Conservation (phyloP, 2,888 invertebrate genomes). For the Balanococcus diminutus region DNA sequence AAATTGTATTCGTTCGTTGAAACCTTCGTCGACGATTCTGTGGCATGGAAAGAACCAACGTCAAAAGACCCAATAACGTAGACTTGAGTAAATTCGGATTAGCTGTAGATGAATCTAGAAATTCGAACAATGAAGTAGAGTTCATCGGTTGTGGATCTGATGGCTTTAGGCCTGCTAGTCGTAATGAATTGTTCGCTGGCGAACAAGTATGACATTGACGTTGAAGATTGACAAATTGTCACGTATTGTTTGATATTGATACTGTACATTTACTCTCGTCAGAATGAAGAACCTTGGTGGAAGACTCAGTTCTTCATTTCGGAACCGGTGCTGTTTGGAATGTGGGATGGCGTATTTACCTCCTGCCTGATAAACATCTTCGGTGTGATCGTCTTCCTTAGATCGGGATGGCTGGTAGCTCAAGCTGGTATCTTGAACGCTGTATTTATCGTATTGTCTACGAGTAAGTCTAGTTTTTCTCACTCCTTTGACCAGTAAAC, state of each 20-base stretch:
- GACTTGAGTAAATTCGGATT: constrained; percentile 43
- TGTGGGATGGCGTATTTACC: constrained; percentile 98
- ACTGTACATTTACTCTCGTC: constrained; percentile 91
- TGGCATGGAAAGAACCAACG: not conserved
- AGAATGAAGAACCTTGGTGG: constrained; percentile 92
- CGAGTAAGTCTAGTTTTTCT: constrained; percentile 66
- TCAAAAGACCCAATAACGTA: not conserved
- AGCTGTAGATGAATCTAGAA: not conserved
- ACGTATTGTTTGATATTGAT: too few relatives aligned
- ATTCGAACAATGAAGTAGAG: constrained; percentile 33
- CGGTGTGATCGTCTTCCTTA: constrained; percentile 94
- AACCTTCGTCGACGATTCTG: not conserved
- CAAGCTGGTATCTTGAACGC: constrained; percentile 84
- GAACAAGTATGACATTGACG: constrained; percentile 85
- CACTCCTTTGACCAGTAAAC: not conserved
- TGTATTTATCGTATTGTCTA: constrained; percentile 78
- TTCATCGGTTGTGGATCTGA: constrained; percentile 50
- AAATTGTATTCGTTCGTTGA: not conserved
- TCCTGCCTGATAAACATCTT: constrained; percentile 97
- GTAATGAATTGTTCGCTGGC: constrained; percentile 89
- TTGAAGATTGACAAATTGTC: too few relatives aligned
- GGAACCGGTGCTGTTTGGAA: constrained; percentile 93
- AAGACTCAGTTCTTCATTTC: constrained; percentile 95
- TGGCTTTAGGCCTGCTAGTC: constrained; percentile 83
- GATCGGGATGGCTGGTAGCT: constrained; percentile 97